Evolutionary conservation across 1,140 invertebrate species (phyloP).

Genomic region (Vollenhovia emeryi): DNA sequence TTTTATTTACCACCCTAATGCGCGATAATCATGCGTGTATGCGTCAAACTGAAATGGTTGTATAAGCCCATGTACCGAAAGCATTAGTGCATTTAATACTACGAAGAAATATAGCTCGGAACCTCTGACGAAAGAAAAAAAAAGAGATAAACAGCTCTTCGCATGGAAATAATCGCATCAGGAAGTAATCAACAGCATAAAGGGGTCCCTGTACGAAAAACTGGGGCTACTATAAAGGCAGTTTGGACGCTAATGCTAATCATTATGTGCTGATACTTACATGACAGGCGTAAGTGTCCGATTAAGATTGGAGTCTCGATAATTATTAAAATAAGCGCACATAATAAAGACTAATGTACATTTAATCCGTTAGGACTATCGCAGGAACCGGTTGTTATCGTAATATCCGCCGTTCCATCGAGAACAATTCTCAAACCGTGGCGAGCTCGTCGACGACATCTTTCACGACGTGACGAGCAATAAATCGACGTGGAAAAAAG

Average conservation of each 20-base stretch:
- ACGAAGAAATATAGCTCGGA: background rate
- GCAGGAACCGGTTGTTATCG: conserved; percentile 29
- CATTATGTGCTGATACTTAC: background rate
- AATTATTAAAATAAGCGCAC: background rate
- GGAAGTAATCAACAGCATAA: background rate
- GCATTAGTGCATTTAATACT: background rate
- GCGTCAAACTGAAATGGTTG: conserved; percentile 2
- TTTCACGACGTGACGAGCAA: conserved; percentile 60
- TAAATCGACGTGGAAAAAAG: conserved; percentile 56
- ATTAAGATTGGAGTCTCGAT: background rate
- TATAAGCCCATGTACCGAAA: background rate
- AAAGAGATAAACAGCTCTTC: background rate
- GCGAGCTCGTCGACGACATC: conserved; percentile 15
- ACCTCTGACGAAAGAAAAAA: background rate
- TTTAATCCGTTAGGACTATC: background rate
- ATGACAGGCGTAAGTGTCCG: background rate
- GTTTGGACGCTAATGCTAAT: background rate
- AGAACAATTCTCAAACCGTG: conserved; percentile 46
- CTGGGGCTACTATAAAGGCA: background rate
- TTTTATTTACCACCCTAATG: conserved; percentile 51
- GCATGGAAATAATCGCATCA: background rate
- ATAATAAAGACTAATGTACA: background rate
- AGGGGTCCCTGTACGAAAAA: background rate
- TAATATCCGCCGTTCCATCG: conserved; percentile 1
- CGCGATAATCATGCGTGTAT: conserved; percentile 29